Evolutionary conservation across 2,797 vertebrate species (phyloP).

Genomic region (Anniella stebbinsi): DNA sequence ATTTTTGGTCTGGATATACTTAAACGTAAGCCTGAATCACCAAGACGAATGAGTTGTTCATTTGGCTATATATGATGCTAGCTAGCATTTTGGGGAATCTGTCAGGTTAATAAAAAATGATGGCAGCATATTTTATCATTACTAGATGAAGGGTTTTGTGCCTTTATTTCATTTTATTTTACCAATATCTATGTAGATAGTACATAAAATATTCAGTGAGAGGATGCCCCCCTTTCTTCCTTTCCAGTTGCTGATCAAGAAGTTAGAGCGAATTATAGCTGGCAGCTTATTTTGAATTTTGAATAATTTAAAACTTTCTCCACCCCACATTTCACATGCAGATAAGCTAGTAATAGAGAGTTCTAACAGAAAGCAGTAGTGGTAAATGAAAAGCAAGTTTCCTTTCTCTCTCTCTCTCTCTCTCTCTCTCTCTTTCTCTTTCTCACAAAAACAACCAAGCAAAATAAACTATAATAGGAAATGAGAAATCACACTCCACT

Average conservation of each 20-base stretch:
- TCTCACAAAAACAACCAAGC: neutral
- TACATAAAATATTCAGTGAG: slow-evolving; percentile 71
- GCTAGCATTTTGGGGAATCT: slow-evolving; percentile 59
- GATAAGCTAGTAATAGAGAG: slow-evolving; percentile 54
- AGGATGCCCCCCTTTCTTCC: slow-evolving; percentile 22
- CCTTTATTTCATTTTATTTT: slow-evolving; percentile 70
- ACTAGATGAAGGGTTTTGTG: slow-evolving; percentile 51
- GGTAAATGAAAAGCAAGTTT: slow-evolving; percentile 35
- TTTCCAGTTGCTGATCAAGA: slow-evolving; percentile 71
- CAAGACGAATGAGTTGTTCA: slow-evolving; percentile 39
- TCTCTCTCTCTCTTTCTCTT: neutral
- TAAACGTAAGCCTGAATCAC: slow-evolving; percentile 47
- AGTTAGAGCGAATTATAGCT: slow-evolving; percentile 66
- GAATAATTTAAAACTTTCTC: slow-evolving; percentile 71
- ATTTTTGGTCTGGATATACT: slow-evolving; percentile 37
- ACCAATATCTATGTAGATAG: slow-evolving; percentile 69
- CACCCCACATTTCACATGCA: slow-evolving; percentile 46
- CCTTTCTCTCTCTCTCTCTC: neutral
- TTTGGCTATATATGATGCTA: slow-evolving; percentile 39
- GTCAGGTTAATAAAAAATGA: slow-evolving; percentile 66
- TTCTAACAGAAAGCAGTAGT: slow-evolving; percentile 41
- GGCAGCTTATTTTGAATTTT: slow-evolving; percentile 65
- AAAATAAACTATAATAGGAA: slow-evolving; percentile 23
- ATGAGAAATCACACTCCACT: slow-evolving; percentile 17
- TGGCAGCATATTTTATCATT: slow-evolving; percentile 62